Evolutionary conservation across 2,888 invertebrate genomes (phyloP), one percentile per base, ranked within the genome.

Genomic region (Archips crataeganus): DNA sequence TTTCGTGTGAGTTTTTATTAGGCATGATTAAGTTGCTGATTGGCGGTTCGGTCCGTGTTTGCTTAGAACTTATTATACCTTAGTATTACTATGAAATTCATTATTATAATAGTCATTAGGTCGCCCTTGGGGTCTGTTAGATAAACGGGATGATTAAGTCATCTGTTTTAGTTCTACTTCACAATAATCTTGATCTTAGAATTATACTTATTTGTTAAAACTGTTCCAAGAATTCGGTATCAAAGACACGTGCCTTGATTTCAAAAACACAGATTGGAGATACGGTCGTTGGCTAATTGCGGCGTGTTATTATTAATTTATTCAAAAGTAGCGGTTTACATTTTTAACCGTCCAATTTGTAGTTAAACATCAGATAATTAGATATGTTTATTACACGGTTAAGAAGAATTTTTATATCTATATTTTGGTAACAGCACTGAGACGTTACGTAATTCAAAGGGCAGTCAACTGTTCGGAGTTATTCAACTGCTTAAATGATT

Each of bases 1-100:
- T 90, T 90, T 84, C 84, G 83, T 83, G 81, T 80, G 81, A 83
- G 83, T 90, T 90, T 91, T 88, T 87, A 89, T 90, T 87, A 86
- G 79, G 73, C 74, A 80, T 83, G 81, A 86, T 91, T 89, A 89
- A 89, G 84, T 87, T 77, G 75, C 70, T 71, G 67, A 75, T 71
- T 71, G 62, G 71, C 70, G 76, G 65, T 61, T 74, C n/a, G 42
- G 51, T 32, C n/a, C 23, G 36, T 74, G 73, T 74, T 74, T 74
- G 73, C 64, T 74, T 74, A 74, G 54, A 57, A 64, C 64, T 69
- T 69, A 60, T 60, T 74, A 74, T 73, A 60, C 23, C 54, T 62
- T 39, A 67, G 45, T 65, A 74, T 75, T 70, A 75, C 69, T 70
- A 15, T 66, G 60, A 67, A 73, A 76, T 74, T 69, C 63, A 49